Base-by-base conservation (phyloP, 2,888 invertebrate genomes). In the Ditylenchus weischeri region DNA sequence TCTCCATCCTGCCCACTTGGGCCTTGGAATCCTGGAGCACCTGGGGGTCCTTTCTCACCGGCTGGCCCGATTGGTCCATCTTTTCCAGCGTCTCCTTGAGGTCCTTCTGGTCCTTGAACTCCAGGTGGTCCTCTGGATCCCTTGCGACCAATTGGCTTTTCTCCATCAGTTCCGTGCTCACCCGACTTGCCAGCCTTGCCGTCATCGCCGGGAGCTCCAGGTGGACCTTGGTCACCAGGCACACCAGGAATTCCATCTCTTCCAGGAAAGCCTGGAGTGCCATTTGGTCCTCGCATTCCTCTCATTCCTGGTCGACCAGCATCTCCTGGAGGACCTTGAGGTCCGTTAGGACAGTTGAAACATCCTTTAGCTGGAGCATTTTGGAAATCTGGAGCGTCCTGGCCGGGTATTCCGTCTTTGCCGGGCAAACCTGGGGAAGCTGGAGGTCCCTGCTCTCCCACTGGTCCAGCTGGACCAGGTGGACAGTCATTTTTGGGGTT, bases 81-180 rank as follows among this genome's bases (percentile, higher is more conserved):
- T 76, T 68, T 74, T 72, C 69, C 74, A 68, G 69, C 74, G 29
- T 63, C 62, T 36, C 71, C 72, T 21, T 43, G 13, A 48, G 23
- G 29, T 21, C 72, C 71, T 49, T 70, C 62, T 19, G 60, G 50
- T 35, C 66, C 65, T 18, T 29, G 54, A 59, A 72, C 75, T 65
- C 76, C 76, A 43, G 76, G 72, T 64, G 73, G 67, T 69, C 79
- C 79, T 11, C 69, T 65, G 13, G 65, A 58, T 10, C 72, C 79
- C 64, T 74, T 75, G 57, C 78, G 70, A 10, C 79, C 79, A 57
- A 79, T 65, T 29, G 78, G 76, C 69, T 75, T 76, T 72, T 79
- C 79, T 43, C 72, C 78, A 49, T 79, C 79, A 50, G 69, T 73
- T 66, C 79, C 79, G 51, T 75, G 74, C 29, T 71, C 72, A 66